Evolutionary conservation across 2,888 invertebrate species (phyloP), one percentile per base, ranked within the genome.

Genomic region (Microplitis deprimator): DNA sequence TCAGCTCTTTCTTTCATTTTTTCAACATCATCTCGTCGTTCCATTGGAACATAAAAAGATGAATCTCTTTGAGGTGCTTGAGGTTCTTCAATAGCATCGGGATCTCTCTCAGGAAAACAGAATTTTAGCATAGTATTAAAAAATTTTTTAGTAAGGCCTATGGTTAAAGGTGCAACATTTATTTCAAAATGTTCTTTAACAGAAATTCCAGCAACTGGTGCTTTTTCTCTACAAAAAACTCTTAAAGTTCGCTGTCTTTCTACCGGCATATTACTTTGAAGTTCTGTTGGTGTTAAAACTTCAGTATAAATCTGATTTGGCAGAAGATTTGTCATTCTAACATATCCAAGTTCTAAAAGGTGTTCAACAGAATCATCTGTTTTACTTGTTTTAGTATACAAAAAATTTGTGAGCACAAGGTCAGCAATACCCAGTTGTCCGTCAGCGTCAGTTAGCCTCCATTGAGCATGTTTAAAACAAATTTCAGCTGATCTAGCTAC

Each of bases 131-230:
- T 97, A 65, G 97, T 98, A 89, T 96, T 96, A 92, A 97, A 99
- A 91, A 98, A 98, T 89, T 97, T 97, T 90, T 98, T 97, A 0
- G 98, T 98, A 75, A 98, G 91, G 82, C 95, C 95, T 86, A 97
- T 96, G 1, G 96, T 95, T 79, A 99, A 93, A 7, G 99, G 98
- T 13, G 97, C 97, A 65, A 99, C 95, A 91, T 98, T 98, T 81
- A 99, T 97, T 91, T 99, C 99, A 90, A 99, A 98, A 91, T 98
- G 98, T 88, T 99, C 99, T 89, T 99, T 99, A 13, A 99, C 97
- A 0, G 98, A 96, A 83, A 99, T 99, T 2, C 99, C 99, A n/a
- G 98, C 98, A 6, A 99, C 99, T 0, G 98, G 98, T 68, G 97
- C 97, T 82, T 96, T 95, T 91, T 99, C 99, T 78, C 98, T 93